phyloP scores from a whole-genome alignment of 1,140 invertebrate species.

The Venturia canescens region DNA sequence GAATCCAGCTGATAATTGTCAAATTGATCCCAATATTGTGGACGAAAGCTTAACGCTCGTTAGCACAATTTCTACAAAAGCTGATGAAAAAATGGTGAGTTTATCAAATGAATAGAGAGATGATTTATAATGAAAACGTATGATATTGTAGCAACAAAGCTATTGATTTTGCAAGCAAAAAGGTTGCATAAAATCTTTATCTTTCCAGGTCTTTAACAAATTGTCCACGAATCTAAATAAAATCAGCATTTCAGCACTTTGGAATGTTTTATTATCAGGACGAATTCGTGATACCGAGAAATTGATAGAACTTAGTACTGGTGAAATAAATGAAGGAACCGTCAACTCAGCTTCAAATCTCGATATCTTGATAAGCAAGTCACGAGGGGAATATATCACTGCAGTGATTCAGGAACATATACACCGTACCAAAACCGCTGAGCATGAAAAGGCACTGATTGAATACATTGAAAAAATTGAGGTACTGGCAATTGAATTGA shows the following conservation, averaged over 20 bases:
- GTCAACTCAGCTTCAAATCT: slow-evolving; percentile 47
- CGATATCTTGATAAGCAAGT: slow-evolving; percentile 62
- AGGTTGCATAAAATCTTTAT: not conserved
- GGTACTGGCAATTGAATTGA: slow-evolving; percentile 49
- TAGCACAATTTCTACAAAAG: slow-evolving; percentile 61
- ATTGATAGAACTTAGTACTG: slow-evolving; percentile 59
- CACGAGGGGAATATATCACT: slow-evolving; percentile 63
- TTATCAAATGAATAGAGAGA: slow-evolving; percentile 30
- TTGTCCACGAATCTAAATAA: slow-evolving; percentile 60
- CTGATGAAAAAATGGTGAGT: slow-evolving; percentile 64
- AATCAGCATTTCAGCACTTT: slow-evolving; percentile 64
- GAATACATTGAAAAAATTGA: slow-evolving; percentile 64
- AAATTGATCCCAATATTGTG: slow-evolving; percentile 61
- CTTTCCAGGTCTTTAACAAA: slow-evolving; percentile 63
- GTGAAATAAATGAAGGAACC: slow-evolving; percentile 38
- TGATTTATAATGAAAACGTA: slow-evolving; percentile 23
- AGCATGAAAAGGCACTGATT: slow-evolving; percentile 56
- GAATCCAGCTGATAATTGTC: slow-evolving; percentile 61
- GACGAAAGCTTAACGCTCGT: slow-evolving; percentile 63
- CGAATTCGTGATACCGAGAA: slow-evolving; percentile 60
- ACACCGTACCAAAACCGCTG: slow-evolving; percentile 50
- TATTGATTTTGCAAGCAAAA: too few species aligned
- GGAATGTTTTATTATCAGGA: slow-evolving; percentile 65
- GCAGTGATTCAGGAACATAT: slow-evolving; percentile 56
- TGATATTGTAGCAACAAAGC: too few species aligned